Conservation (phyloP, 2,113 vertebrate species). For the Paedocypris sp. region DNA sequence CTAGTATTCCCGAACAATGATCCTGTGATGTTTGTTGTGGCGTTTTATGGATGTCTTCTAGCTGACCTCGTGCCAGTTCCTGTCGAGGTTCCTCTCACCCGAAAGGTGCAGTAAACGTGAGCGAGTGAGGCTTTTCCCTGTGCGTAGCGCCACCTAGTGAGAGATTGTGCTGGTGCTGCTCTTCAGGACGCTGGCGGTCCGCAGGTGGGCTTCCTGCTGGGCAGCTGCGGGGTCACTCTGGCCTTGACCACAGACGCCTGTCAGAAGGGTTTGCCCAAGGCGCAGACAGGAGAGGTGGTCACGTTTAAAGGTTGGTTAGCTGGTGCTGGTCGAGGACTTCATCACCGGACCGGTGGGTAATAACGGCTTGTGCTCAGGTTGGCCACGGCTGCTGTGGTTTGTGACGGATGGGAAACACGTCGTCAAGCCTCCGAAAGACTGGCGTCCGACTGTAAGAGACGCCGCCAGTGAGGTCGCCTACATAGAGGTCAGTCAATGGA, state of each 20-base stretch:
- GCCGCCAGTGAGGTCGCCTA: slow-evolving; percentile 74
- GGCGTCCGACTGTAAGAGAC: slow-evolving; percentile 71
- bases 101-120: slow-evolving; percentile 73
- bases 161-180: too few species aligned
- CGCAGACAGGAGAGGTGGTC: slow-evolving; percentile 85
- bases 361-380: slow-evolving; percentile 66
- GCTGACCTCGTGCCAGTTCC: slow-evolving; percentile 90
- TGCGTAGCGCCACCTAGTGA: too few species aligned
- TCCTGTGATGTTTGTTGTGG: slow-evolving; percentile 94
- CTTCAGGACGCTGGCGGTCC: slow-evolving; percentile 86
- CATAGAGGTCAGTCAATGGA: slow-evolving; percentile 73
- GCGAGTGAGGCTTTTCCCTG: too few species aligned
- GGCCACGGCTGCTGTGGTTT: slow-evolving; percentile 87
- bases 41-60: slow-evolving; percentile 90
- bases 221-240: slow-evolving; percentile 85
- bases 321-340: not conserved
- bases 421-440: slow-evolving; percentile 85
- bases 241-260: slow-evolving; percentile 91
- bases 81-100: slow-evolving; percentile 88
- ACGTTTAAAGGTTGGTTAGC: slow-evolving; percentile 79
- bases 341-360: too few species aligned
- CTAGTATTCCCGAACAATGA: slow-evolving; percentile 94
- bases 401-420: slow-evolving; percentile 93
- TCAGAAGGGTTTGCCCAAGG: slow-evolving; percentile 93
- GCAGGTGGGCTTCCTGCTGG: slow-evolving; percentile 88